Conservation (phyloP, 2,888 invertebrate species). For the Habroteleia sp. region DNA sequence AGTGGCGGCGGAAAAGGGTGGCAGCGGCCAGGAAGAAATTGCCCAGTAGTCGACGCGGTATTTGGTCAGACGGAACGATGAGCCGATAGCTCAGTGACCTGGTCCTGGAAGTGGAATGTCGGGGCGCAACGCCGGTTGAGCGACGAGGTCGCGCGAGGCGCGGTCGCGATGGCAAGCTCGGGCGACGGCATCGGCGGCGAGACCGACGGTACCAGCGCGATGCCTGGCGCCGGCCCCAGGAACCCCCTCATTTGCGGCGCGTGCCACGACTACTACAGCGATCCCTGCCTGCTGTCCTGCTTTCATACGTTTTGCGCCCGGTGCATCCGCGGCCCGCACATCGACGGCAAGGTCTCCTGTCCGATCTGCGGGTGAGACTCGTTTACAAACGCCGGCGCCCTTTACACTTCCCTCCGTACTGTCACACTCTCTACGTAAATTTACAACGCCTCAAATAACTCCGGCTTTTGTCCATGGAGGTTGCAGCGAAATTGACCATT, state of each 20-base stretch:
- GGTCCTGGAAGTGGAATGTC: constrained; percentile 17
- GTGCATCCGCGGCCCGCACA: constrained; percentile 84
- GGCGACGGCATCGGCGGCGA: constrained; percentile 73
- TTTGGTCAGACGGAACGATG: constrained; percentile 43
- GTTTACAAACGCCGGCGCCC: no score
- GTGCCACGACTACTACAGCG: constrained; percentile 86
- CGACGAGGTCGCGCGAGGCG: constrained; percentile 4
- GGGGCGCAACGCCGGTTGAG: constrained; percentile 34
- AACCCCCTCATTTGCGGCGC: constrained; percentile 86
- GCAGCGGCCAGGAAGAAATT: constrained; percentile 49
- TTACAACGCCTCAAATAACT: no score
- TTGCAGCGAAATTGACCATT: no score
- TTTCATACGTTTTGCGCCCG: constrained; percentile 87
- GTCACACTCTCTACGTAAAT: no score
- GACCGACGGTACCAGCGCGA: constrained; percentile 70
- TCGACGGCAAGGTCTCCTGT: constrained; percentile 85
- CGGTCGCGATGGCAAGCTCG: constrained; percentile 73
- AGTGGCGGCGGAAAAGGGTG: constrained; percentile 54
- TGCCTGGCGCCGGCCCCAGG: constrained; percentile 71
- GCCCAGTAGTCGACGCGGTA: constrained; percentile 58
- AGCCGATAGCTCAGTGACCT: constrained; percentile 29
- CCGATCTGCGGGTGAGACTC: constrained; percentile 86
- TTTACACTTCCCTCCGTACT: no score
- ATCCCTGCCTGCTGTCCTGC: constrained; percentile 86
- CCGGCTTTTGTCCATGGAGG: no score